phyloP scores from a whole-genome alignment of 2,888 invertebrate genomes.

The Macrophya alboannulata region DNA sequence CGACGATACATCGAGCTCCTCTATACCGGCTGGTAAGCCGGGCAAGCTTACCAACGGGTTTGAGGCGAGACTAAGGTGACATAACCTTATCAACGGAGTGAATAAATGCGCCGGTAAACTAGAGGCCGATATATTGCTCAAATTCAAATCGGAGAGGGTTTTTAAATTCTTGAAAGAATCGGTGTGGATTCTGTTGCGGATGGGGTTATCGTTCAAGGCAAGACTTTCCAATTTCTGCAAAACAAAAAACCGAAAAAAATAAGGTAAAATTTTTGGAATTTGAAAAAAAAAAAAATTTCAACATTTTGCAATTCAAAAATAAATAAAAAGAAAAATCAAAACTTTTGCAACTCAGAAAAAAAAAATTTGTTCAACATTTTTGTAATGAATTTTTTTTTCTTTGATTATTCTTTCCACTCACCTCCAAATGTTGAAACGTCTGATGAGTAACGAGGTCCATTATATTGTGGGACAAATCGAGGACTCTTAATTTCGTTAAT shows the following conservation, averaged over 20 bases:
- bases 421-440: conserved; percentile 76
- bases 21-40: conserved; percentile 82
- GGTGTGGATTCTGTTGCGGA: conserved; percentile 74
- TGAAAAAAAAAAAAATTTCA: too few relatives aligned
- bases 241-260: background rate
- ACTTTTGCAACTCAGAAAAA: too few relatives aligned
- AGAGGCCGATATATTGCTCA: conserved; percentile 71
- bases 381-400: too few relatives aligned
- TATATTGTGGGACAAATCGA: conserved; percentile 76
- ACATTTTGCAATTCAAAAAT: too few relatives aligned
- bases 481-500: conserved; percentile 71
- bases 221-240: conserved; percentile 73
- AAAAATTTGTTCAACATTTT: too few relatives aligned
- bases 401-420: conserved; percentile 59
- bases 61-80: conserved; percentile 71
- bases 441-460: conserved; percentile 74
- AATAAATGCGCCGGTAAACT: conserved; percentile 71
- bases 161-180: conserved; percentile 71
- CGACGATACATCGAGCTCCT: conserved; percentile 84
- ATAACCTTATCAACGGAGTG: conserved; percentile 70
- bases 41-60: conserved; percentile 83
- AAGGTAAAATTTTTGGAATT: too few relatives aligned
- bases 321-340: too few relatives aligned
- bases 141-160: conserved; percentile 69
- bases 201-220: conserved; percentile 75